A percentile compares a stretch with the other conserved stretches of the same genome.
Conservation (phyloP, 2,888 invertebrate genomes). For the Nomada fucata region DNA sequence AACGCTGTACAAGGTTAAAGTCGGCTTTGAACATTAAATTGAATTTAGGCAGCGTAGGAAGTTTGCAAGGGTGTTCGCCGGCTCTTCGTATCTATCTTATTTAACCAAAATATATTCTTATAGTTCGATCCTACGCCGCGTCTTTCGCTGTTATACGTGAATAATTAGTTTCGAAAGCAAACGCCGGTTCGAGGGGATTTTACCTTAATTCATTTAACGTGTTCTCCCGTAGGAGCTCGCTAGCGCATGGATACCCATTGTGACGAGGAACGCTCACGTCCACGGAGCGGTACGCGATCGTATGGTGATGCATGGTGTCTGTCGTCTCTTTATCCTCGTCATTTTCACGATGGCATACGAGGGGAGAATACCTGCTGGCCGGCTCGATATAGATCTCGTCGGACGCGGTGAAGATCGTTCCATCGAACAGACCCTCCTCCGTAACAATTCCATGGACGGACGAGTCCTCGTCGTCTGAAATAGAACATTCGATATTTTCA, state of each 20-base stretch:
- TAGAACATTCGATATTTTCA: neutral
- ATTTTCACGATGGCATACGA: conserved; percentile 74
- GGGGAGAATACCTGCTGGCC: conserved; percentile 86
- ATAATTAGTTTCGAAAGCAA: neutral
- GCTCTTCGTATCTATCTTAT: too few relatives aligned
- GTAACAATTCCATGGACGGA: conserved; percentile 93
- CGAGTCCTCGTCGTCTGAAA: conserved; percentile 92
- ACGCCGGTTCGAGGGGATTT: neutral
- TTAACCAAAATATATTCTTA: too few relatives aligned
- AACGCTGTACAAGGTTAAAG: conserved; percentile 3
- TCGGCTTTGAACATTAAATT: conserved; percentile 3
- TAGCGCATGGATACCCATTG: conserved; percentile 77
- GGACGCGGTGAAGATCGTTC: conserved; percentile 90
- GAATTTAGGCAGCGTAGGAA: neutral
- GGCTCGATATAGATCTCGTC: conserved; percentile 94
- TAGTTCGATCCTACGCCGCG: neutral
- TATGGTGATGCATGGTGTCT: conserved; percentile 86
- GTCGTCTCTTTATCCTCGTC: conserved; percentile 75
- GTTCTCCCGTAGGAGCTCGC: conserved; percentile 79
- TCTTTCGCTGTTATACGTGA: neutral
- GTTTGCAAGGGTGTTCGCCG: too few relatives aligned
- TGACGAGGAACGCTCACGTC: conserved; percentile 86
- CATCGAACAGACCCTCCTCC: conserved; percentile 93
- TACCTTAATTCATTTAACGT: conserved; percentile 52
- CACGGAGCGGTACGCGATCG: conserved; percentile 91